Conservation (phyloP, 2,888 invertebrate species). For the Polydrusus pterygomalis region DNA sequence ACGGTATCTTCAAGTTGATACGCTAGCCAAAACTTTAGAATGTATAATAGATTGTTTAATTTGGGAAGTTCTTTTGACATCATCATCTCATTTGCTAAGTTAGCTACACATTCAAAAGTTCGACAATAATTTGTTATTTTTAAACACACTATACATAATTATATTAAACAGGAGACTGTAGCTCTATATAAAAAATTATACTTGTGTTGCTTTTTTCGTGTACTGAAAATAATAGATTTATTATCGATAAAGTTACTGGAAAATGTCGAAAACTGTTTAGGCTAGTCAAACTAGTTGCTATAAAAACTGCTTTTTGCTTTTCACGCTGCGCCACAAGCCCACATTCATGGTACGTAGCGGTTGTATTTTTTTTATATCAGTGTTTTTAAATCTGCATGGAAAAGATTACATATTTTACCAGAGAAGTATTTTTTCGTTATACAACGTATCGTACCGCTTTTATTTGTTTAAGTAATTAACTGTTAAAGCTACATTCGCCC, state of each 20-base stretch:
- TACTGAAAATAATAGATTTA: not conserved
- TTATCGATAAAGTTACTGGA: not conserved
- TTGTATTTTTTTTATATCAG: conserved; percentile 59
- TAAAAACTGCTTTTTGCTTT: conserved; percentile 71
- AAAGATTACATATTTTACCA: conserved; percentile 5
- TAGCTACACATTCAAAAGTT: no score
- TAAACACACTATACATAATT: no score
- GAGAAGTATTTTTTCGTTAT: not conserved
- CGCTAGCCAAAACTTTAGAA: no score
- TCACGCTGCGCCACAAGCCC: conserved; percentile 72
- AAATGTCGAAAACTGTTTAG: conserved; percentile 30
- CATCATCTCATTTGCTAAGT: no score
- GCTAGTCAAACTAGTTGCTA: conserved; percentile 61
- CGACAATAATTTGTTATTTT: no score
- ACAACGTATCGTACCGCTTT: not conserved
- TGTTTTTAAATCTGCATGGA: conserved; percentile 32
- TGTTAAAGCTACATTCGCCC: not conserved
- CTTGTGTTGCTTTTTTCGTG: not conserved
- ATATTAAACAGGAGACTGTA: no score
- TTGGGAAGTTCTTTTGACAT: no score
- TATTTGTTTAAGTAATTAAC: not conserved
- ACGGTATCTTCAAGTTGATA: no score
- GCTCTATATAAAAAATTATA: no score
- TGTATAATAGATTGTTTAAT: no score
- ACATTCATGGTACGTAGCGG: conserved; percentile 73